Percentiles rank a stretch among this genome's conserved stretches.
These are phyloP conservation scores for Drosophila navojoa DNA, from an alignment of 1,140 invertebrate genomes.

Conservation along the genomic window DNA sequence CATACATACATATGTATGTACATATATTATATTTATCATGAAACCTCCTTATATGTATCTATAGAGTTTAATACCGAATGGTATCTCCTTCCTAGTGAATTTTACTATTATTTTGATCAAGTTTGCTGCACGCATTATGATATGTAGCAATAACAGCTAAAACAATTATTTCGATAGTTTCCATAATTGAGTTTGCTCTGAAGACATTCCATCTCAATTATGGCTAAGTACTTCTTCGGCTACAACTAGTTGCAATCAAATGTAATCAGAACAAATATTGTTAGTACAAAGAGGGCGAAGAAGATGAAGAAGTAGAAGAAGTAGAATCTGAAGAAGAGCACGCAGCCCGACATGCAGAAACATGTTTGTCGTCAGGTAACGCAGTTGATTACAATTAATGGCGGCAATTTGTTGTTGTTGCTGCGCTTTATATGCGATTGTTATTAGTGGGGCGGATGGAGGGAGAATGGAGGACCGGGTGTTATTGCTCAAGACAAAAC, in stretches of 20 bases:
- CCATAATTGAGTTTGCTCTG: no score
- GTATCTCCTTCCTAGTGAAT: no score
- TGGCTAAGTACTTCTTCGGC: not conserved
- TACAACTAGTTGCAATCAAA: slow-evolving; percentile 2
- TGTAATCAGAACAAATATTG: slow-evolving; percentile 13
- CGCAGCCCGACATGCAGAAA: slow-evolving; percentile 11
- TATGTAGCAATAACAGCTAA: no score
- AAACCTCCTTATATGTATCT: no score
- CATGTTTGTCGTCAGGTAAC: slow-evolving; percentile 33
- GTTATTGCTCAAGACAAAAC: slow-evolving; percentile 26
- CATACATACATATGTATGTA: no score
- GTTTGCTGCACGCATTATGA: no score
- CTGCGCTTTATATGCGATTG: slow-evolving; percentile 24
- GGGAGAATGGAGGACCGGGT: not conserved
- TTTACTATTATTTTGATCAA: no score
- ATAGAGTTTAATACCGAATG: no score
- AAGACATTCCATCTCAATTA: not conserved
- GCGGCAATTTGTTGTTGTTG: slow-evolving; percentile 72
- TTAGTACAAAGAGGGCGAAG: not conserved
- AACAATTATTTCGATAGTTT: no score
- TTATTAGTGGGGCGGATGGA: slow-evolving; percentile 7
- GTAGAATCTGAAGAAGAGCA: not conserved
- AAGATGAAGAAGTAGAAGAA: not conserved
- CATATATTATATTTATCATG: no score
- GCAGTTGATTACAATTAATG: slow-evolving; percentile 77